Evolutionary conservation across 1,140 invertebrate genomes (phyloP).

Genomic region (Pissodes strobi): DNA sequence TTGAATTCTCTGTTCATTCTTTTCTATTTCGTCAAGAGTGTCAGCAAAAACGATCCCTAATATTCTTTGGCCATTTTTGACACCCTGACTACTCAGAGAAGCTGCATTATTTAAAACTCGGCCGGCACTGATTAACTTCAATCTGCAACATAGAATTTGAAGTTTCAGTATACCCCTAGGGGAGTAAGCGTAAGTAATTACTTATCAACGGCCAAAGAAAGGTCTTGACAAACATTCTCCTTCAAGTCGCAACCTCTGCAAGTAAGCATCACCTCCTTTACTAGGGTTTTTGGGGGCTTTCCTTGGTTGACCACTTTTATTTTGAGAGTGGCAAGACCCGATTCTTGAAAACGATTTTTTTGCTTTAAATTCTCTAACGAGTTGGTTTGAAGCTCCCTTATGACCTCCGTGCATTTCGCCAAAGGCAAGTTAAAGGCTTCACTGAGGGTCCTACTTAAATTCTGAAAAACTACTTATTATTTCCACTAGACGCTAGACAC

Average conservation of each 20-base stretch:
- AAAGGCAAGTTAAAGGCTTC: conserved; percentile 59
- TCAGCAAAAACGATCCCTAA: conserved; percentile 66
- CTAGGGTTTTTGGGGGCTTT: conserved; percentile 54
- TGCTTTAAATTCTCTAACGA: conserved; percentile 70
- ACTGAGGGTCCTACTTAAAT: conserved; percentile 61
- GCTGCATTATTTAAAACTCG: conserved; percentile 63
- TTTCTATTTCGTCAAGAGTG: conserved; percentile 48
- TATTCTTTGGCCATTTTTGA: conserved; percentile 70
- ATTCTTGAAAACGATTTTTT: conserved; percentile 64
- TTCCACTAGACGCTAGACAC: neutral
- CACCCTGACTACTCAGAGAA: conserved; percentile 61
- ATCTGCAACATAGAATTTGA: conserved; percentile 54
- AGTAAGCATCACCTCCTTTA: conserved; percentile 59
- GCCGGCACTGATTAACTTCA: conserved; percentile 72
- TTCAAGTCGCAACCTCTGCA: conserved; percentile 62
- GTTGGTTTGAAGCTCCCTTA: conserved; percentile 68
- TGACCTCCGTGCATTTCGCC: conserved; percentile 58
- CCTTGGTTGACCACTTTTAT: conserved; percentile 60
- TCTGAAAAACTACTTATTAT: conserved; percentile 58
- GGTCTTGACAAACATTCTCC: conserved; percentile 58
- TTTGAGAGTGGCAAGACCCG: conserved; percentile 67
- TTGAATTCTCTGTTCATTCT: conserved; percentile 46
- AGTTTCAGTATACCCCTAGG: too few relatives aligned
- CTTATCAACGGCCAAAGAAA: conserved; percentile 57
- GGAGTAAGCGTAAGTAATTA: conserved; percentile 35